Percentiles rank a stretch among this genome's conserved stretches.
phyloP scores from a whole-genome alignment of 1,140 invertebrate genomes.

The Trinorchestia longiramus region DNA sequence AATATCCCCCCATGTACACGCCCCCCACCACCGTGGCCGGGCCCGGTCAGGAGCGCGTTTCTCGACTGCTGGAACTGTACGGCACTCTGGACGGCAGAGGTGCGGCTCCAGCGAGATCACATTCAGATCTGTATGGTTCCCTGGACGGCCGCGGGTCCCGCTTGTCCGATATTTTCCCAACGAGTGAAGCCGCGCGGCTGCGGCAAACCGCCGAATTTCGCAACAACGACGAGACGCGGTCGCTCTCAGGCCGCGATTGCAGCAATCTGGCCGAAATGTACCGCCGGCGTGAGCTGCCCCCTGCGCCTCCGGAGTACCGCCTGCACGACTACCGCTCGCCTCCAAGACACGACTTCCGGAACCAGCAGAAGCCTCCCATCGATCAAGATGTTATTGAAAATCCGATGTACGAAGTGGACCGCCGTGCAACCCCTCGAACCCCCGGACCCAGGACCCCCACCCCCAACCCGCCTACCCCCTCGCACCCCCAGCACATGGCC shows the following conservation, averaged over 20 bases:
- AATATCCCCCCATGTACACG: conserved; percentile 59
- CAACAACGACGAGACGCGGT: conserved; percentile 64
- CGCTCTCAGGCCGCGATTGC: conserved; percentile 64
- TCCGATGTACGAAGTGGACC: conserved; percentile 66
- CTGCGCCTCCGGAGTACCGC: conserved; percentile 65
- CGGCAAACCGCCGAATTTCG: conserved; percentile 63
- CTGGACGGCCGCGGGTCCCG: conserved; percentile 64
- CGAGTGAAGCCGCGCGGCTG: conserved; percentile 61
- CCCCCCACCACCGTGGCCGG: conserved; percentile 60
- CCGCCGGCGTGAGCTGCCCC: conserved; percentile 63
- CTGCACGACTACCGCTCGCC: conserved; percentile 64
- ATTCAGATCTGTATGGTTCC: conserved; percentile 65
- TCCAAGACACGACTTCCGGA: conserved; percentile 64
- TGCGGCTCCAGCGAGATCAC: conserved; percentile 60
- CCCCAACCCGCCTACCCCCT: conserved; percentile 48
- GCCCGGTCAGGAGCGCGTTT: conserved; percentile 61
- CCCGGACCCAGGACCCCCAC: conserved; percentile 60
- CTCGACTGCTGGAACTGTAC: conserved; percentile 64
- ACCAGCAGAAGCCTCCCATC: conserved; percentile 60
- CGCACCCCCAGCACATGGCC: conserved; percentile 57
- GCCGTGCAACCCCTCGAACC: conserved; percentile 59
- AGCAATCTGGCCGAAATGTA: conserved; percentile 62
- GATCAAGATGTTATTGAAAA: conserved; percentile 67
- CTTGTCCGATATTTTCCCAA: conserved; percentile 66
- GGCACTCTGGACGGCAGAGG: conserved; percentile 62